These are phyloP conservation scores for Drosophila villosipedis DNA, from an alignment of 2,888 invertebrate genomes.

Conservation along the genomic window DNA sequence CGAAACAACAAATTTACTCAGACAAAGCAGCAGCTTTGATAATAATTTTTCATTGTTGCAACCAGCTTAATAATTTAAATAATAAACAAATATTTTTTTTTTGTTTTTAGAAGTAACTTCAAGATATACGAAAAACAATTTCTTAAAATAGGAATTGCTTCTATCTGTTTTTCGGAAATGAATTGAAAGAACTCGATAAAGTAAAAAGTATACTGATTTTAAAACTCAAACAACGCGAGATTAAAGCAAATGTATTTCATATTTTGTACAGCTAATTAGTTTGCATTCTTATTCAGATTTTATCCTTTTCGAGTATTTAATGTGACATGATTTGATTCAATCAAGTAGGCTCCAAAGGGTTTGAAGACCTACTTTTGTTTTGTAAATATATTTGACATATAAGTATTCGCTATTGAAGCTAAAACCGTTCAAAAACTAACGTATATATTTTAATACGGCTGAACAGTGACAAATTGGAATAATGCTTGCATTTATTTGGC, in stretches of 20 bases:
- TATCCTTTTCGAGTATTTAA: neutral
- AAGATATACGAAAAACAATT: neutral
- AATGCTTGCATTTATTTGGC: constrained; percentile 6
- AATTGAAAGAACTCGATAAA: neutral
- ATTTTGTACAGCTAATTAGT: too few species aligned
- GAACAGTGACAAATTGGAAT: neutral
- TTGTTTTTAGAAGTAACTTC: neutral
- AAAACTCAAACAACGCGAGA: neutral
- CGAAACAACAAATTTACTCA: neutral
- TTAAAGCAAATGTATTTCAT: neutral
- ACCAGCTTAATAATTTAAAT: neutral
- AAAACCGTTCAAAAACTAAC: too few species aligned
- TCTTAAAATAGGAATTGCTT: neutral
- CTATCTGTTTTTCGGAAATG: neutral
- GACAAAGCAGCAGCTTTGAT: neutral
- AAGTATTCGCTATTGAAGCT: neutral
- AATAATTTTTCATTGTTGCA: neutral
- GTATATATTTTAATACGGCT: too few species aligned
- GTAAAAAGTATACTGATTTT: neutral
- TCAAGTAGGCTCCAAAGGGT: neutral
- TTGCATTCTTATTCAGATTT: too few species aligned
- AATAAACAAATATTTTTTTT: too few species aligned
- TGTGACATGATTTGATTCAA: neutral
- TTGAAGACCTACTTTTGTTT: neutral
- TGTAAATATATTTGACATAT: neutral